These are phyloP conservation scores for Microcaecilia unicolor DNA, from an alignment of 2,797 vertebrate species.

Conservation along the genomic window DNA sequence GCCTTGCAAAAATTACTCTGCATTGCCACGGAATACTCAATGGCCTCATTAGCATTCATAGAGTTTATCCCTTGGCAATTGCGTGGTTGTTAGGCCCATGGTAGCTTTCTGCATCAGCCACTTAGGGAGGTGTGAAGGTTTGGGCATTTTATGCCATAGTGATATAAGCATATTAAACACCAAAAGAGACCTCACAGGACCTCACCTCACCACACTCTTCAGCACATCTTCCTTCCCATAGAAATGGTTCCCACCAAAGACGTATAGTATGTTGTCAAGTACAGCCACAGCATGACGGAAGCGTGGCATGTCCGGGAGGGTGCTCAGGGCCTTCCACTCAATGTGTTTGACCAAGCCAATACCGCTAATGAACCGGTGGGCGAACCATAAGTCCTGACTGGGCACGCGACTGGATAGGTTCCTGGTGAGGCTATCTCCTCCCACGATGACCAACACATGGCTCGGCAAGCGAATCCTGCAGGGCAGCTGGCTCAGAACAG, in stretches of 20 bases:
- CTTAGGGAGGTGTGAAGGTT: no score
- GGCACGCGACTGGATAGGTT: constrained; percentile 56
- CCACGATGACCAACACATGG: constrained; percentile 65
- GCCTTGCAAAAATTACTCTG: no score
- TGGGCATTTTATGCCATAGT: no score
- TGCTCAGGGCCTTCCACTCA: constrained; percentile 64
- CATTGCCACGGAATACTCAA: no score
- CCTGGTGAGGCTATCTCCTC: constrained; percentile 65
- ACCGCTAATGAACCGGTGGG: constrained; percentile 62
- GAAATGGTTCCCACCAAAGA: constrained; percentile 79
- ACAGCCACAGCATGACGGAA: constrained; percentile 65
- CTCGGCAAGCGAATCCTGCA: constrained; percentile 60
- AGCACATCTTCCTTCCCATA: constrained; percentile 66
- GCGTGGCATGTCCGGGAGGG: constrained; percentile 63
- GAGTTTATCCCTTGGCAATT: no score
- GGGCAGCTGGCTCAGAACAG: constrained; percentile 13
- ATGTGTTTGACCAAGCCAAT: constrained; percentile 63
- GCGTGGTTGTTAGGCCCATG: no score
- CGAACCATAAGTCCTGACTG: constrained; percentile 71
- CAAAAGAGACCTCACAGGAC: not conserved
- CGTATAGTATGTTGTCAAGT: constrained; percentile 55
- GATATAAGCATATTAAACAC: no score
- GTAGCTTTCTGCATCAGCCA: no score
- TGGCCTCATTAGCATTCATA: no score
- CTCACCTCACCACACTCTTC: constrained; percentile 77